Percentiles rank a stretch among this genome's conserved stretches.
phyloP scores from a whole-genome alignment of 2,113 vertebrate genomes.

The Corythoichthys intestinalis region DNA sequence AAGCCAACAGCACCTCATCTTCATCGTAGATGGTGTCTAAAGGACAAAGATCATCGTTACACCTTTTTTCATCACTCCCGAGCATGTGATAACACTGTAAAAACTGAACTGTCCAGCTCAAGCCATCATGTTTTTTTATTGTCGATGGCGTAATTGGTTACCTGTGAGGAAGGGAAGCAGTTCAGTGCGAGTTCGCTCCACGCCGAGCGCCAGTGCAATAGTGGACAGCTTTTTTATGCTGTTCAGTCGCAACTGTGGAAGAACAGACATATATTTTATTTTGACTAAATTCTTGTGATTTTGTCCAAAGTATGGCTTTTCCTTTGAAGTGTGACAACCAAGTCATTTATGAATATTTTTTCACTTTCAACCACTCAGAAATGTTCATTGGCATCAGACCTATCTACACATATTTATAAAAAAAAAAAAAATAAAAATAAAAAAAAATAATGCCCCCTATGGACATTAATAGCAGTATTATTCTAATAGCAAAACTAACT shows the following conservation, averaged over 20 bases:
- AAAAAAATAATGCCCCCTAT: too few relatives aligned
- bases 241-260: conserved; percentile 81
- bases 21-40: conserved; percentile 91
- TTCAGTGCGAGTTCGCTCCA: conserved; percentile 86
- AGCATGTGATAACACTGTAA: not conserved
- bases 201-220: conserved; percentile 85
- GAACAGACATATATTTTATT: not conserved
- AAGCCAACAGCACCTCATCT: conserved; percentile 85
- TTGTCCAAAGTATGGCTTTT: too few relatives aligned
- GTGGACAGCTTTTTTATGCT: conserved; percentile 91
- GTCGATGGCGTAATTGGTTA: conserved; percentile 26
- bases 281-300: too few relatives aligned
- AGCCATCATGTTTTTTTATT: not conserved
- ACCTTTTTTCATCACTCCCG: not conserved
- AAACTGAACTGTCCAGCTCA: not conserved
- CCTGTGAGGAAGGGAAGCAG: conserved; percentile 89
- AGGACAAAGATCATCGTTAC: not conserved
- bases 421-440: too few relatives aligned
- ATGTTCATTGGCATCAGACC: too few relatives aligned
- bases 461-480: too few relatives aligned
- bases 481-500: too few relatives aligned
- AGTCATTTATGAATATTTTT: too few relatives aligned
- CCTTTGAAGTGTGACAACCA: too few relatives aligned
- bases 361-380: too few relatives aligned
- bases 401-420: too few relatives aligned